Evolutionary conservation across 2,797 vertebrate species (phyloP), one percentile per base, ranked within the genome.

Genomic region (Apodemus agrarius): DNA sequence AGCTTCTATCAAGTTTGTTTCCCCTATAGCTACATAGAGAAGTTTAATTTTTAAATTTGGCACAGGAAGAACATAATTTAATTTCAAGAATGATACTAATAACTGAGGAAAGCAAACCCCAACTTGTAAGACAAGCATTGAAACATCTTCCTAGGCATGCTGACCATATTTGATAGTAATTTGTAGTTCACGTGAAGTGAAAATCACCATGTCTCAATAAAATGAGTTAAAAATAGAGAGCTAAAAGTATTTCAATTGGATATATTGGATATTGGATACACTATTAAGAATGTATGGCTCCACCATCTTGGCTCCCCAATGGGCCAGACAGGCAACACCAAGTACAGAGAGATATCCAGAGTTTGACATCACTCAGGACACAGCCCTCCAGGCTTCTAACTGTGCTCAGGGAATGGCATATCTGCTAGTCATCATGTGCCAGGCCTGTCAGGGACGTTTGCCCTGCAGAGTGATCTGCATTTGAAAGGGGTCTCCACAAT

Each of bases 181-280:
- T 79, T 83, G 63, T 37, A 14, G 8, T 65, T 74, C 43, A 90
- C 10, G 74, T 75, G 11, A 92, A 90, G n/a, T 46, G 31, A 95
- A 89, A 79, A 74, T 43, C 4, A 81, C 31, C 24, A 80, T 91
- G 29, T 1, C 0, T 83, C 43, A 69, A 24, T 19, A 76, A 40
- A 96, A 79, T 46, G 95, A 65, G 78, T 16, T 34, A 2, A 24
- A 59, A 21, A 37, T 76, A 4, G n/a, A 67, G 31, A 0, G 43
- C 10, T 21, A 88, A 96, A 22, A 74, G 74, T 94, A 78, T 26
- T 12, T 94, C 4, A 88, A 37, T 87, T 88, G 67, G 34, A 72
- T 1, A 37, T 40, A 61, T 65, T 65, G 29, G 63, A 37, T 72
- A 72, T 21, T 31, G 4, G 17, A 7, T 80, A 0, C 6, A 65